Evolutionary conservation across 37 sponge, comb jelly and placozoan species (phyloP), one percentile per base, ranked within the genome.

Genomic region (Cladorhizidae sp.): DNA sequence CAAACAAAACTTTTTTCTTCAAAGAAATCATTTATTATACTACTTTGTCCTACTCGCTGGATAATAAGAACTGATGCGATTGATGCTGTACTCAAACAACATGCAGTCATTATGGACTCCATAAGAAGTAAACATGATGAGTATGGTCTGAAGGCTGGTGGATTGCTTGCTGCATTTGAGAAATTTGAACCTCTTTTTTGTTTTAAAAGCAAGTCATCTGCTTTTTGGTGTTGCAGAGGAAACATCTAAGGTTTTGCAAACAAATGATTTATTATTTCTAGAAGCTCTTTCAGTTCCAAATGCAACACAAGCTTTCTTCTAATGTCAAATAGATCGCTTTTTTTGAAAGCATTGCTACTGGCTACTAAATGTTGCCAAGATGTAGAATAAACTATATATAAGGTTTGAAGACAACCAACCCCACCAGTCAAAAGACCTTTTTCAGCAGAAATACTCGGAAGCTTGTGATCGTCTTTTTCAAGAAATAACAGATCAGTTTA

Each of bases 21-120:
- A n/a, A n/a, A n/a, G n/a, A n/a, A n/a, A n/a, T n/a, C n/a, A n/a
- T n/a, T n/a, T n/a, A n/a, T 83, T 3, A 83, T 80, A 55, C 80
- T 76, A 35, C 54, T 89, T 26, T 85, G 90, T 40, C 83, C 84
- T 11, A 88, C 89, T 8, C 37, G 89, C 43, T 88, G 89, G 89
- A 88, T 84, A 61, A 84, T 82, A 9, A 68, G 84, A 1, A 88
- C 89, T 40, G 55, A 12, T 18, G 88, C 88, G 22, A 76, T 87
- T 36, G 50, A 74, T 58, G 76, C 83, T 41, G 78, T 81, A 5
- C 57, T 87, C 1, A 50, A 36, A 15, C 75, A 82, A 38, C 76
- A 87, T 84, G 8, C 45, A 55, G 58, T 51, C 25, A 42, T 80
- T 28, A 62, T 23, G 38, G 75, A 86, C n/a, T 73, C 72, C 21